Evolutionary conservation across 2,888 invertebrate genomes (phyloP).

Genomic region (Romanomermis culicivorax): DNA sequence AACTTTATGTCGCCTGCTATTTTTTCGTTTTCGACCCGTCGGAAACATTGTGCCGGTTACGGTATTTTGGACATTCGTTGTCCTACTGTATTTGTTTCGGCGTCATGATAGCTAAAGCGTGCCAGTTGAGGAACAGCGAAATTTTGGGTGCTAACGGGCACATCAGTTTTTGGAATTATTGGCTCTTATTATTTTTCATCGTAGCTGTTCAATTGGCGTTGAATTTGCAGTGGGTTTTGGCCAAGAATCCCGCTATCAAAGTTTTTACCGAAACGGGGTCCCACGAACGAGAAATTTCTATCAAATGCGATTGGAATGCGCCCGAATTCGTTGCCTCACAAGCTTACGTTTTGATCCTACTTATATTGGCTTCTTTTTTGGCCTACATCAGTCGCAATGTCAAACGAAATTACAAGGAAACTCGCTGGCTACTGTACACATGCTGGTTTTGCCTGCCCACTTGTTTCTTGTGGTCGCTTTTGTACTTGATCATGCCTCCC

Average conservation of each 20-base stretch:
- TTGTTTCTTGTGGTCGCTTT: conserved; percentile 19
- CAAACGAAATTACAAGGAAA: conserved; percentile 27
- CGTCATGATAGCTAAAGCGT: conserved; percentile 25
- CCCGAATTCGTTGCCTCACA: conserved; percentile 13
- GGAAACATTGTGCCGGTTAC: conserved; percentile 14
- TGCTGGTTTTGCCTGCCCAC: conserved; percentile 18
- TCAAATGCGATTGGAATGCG: conserved; percentile 8
- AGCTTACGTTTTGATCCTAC: conserved; percentile 17
- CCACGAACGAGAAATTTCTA: conserved; percentile 2
- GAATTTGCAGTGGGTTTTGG: conserved; percentile 10
- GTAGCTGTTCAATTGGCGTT: conserved; percentile 24
- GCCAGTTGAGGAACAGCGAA: conserved; percentile 24
- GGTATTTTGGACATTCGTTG: conserved; percentile 13
- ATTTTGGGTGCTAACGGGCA: conserved; percentile 18
- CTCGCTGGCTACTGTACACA: conserved; percentile 19
- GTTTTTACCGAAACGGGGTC: neutral
- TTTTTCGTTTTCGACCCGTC: conserved; percentile 23
- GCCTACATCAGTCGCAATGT: conserved; percentile 22
- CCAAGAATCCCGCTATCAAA: neutral
- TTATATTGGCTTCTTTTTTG: neutral
- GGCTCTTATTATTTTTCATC: conserved; percentile 25
- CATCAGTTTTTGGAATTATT: conserved; percentile 26
- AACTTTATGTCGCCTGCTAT: conserved; percentile 21
- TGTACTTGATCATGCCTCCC: conserved; percentile 16
- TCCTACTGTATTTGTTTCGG: conserved; percentile 25